phyloP scores from a whole-genome alignment of 2,888 invertebrate species.

The Buathra laborator region DNA sequence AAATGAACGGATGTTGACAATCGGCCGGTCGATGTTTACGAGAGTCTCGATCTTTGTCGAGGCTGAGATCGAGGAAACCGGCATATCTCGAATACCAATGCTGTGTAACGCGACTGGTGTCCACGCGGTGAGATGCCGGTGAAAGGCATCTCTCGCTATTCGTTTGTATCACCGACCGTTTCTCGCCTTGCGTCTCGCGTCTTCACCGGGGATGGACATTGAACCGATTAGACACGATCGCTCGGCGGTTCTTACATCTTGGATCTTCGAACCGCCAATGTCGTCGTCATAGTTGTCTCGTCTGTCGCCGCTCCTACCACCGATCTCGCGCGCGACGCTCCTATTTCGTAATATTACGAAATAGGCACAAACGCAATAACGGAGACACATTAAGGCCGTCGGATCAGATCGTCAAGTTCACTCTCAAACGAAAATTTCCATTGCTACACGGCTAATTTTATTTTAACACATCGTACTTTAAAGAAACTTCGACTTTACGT shows the following conservation, averaged over 20 bases:
- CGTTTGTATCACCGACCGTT: constrained; percentile 1
- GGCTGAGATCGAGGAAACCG: not conserved
- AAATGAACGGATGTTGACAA: not conserved
- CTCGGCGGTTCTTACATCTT: constrained; percentile 43
- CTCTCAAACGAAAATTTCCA: not conserved
- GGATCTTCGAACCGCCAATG: constrained; percentile 7
- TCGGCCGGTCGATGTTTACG: not conserved
- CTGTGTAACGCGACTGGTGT: not conserved
- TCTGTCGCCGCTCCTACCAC: not conserved
- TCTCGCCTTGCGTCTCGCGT: not conserved
- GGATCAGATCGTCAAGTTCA: not conserved
- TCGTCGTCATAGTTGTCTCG: constrained; percentile 15
- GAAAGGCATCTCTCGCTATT: constrained; percentile 18
- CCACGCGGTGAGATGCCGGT: constrained; percentile 1
- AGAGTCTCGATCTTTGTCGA: not conserved
- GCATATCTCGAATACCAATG: not conserved
- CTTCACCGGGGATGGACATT: constrained; percentile 66
- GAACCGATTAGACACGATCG: constrained; percentile 73
- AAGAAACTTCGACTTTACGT: not conserved
- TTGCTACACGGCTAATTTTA: not conserved
- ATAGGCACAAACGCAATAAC: not conserved
- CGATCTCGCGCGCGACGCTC: constrained; percentile 22
- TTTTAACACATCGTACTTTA: not conserved
- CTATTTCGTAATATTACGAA: constrained; percentile 47
- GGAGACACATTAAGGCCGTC: not conserved